Evolutionary conservation across 2,888 invertebrate genomes (phyloP).

Genomic region (Sylvicola fuscatus): DNA sequence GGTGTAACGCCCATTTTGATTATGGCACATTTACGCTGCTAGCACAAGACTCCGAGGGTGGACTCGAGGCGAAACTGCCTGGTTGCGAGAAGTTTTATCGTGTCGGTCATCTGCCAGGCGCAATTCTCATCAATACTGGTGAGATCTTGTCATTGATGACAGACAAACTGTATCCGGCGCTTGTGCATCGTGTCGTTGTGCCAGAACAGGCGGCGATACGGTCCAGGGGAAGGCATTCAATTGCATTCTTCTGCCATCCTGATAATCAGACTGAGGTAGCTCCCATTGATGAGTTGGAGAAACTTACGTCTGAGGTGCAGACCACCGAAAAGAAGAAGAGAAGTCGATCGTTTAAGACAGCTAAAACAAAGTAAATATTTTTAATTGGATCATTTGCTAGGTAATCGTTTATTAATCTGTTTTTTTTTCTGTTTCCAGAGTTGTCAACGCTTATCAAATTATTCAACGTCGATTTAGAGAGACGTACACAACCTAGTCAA

Average conservation of each 20-base stretch:
- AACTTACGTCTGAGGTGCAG: conserved; percentile 17
- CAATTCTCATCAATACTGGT: conserved; percentile 54
- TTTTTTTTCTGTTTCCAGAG: conserved; percentile 30
- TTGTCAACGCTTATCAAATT: conserved; percentile 47
- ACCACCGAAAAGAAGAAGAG: conserved; percentile 15
- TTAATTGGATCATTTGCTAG: conserved; percentile 11
- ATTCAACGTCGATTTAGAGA: conserved; percentile 49
- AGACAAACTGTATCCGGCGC: conserved; percentile 41
- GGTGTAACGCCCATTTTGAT: conserved; percentile 53
- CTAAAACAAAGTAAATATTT: conserved; percentile 22
- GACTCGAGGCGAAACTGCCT: conserved; percentile 39
- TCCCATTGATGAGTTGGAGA: conserved; percentile 26
- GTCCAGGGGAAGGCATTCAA: conserved; percentile 47
- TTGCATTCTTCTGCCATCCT: conserved; percentile 59
- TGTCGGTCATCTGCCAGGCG: conserved; percentile 53
- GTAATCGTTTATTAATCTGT: conserved; percentile 27
- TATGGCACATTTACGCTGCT: conserved; percentile 56
- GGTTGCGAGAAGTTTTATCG: conserved; percentile 48
- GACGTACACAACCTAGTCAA: conserved; percentile 29
- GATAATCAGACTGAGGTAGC: conserved; percentile 30
- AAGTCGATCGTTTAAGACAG: conserved; percentile 24
- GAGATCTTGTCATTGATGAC: conserved; percentile 59
- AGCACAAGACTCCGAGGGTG: conserved; percentile 54
- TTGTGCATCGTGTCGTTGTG: conserved; percentile 54
- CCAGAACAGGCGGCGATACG: conserved; percentile 40